These are phyloP conservation scores for Lophotriccus pileatus DNA, from an alignment of 2,797 vertebrate species.

Conservation along the genomic window DNA sequence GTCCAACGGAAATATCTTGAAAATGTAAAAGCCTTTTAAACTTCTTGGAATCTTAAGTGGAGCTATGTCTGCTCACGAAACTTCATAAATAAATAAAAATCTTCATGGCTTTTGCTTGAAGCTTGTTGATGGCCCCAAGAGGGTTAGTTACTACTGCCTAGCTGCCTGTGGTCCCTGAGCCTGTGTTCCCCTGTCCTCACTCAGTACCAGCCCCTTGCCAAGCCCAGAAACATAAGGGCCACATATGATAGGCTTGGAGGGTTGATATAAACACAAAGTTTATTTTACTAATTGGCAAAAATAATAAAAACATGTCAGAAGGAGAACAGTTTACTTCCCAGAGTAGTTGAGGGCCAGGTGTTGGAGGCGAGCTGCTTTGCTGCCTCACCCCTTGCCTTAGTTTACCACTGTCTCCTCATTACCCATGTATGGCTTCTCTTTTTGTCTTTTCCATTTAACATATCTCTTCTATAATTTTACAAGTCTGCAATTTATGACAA, in stretches of 20 bases:
- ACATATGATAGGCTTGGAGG: not conserved
- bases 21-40: not conserved
- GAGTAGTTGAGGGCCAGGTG: not conserved
- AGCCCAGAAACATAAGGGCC: not conserved
- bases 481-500: not conserved
- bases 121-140: not conserved
- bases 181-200: accelerated
- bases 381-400: not conserved
- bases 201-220: accelerated
- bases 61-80: not conserved
- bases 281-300: not conserved
- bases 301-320: not conserved
- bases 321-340: accelerated
- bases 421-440: not conserved
- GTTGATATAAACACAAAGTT: not conserved
- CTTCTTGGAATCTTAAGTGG: not conserved
- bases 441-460: not conserved
- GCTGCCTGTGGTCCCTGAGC: accelerated
- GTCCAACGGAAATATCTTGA: not conserved
- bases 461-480: not conserved
- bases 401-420: not conserved
- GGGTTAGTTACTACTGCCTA: no score
- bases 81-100: not conserved
- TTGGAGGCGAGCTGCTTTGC: not conserved
- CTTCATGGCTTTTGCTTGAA: not conserved